Evolutionary conservation across 2,888 invertebrate species (phyloP).

Genomic region (Anticlea derivata): DNA sequence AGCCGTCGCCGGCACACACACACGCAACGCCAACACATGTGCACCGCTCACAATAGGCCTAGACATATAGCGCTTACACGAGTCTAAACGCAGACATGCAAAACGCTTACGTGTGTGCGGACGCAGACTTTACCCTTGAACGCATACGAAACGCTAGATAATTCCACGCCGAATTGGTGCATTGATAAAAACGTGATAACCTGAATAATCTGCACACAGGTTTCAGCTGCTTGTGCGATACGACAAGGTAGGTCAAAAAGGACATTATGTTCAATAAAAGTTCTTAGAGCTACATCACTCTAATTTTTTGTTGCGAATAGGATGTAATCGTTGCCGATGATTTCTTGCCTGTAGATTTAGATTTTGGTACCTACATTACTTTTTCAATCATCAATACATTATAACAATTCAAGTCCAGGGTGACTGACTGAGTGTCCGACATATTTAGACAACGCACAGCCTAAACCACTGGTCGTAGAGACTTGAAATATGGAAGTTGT

Average conservation of each 20-base stretch:
- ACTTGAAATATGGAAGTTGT: too few species aligned
- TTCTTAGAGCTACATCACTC: conserved; percentile 6
- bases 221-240: conserved; percentile 44
- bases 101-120: conserved; percentile 62
- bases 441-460: too few species aligned
- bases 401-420: too few species aligned
- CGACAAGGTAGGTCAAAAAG: conserved; percentile 32
- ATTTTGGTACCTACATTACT: not conserved
- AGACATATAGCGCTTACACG: conserved; percentile 51
- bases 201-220: conserved; percentile 59
- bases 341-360: not conserved
- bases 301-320: conserved; percentile 3
- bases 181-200: conserved; percentile 79
- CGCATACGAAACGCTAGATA: conserved; percentile 75
- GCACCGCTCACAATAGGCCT: conserved; percentile 66
- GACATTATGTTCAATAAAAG: conserved; percentile 19
- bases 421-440: too few species aligned
- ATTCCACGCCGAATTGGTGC: conserved; percentile 72
- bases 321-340: conserved; percentile 1
- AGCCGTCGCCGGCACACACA: conserved; percentile 67
- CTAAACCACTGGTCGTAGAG: too few species aligned
- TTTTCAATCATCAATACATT: too few species aligned
- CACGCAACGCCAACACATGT: conserved; percentile 54
- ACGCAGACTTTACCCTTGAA: conserved; percentile 80
- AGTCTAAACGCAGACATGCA: conserved; percentile 54